Conservation (phyloP, 1,140 invertebrate species). For the Hycleus cichorii region DNA sequence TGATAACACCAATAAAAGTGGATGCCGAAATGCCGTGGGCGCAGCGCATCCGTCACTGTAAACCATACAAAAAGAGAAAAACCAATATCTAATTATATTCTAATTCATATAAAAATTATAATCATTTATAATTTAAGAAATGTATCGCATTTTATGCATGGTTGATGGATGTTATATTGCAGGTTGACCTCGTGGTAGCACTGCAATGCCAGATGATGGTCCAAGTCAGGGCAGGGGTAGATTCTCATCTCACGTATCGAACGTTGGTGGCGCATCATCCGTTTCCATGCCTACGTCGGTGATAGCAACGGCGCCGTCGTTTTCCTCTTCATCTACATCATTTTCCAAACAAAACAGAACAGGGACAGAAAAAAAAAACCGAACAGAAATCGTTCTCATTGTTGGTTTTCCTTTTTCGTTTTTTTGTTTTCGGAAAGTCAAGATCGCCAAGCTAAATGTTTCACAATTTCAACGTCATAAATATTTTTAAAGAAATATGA, state of each 20-base stretch:
- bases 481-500: too few relatives aligned
- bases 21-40: conserved; percentile 31
- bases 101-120: too few relatives aligned
- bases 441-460: too few relatives aligned
- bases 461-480: too few relatives aligned
- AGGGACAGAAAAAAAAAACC: not conserved
- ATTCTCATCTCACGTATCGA: conserved; percentile 22
- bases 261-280: conserved; percentile 23
- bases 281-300: conserved; percentile 16
- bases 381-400: not conserved
- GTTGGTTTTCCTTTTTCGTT: too few relatives aligned
- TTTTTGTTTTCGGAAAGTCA: too few relatives aligned
- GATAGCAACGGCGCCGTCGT: conserved; percentile 8
- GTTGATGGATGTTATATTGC: not conserved
- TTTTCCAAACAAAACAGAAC: not conserved
- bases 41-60: conserved; percentile 41
- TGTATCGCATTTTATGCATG: too few relatives aligned
- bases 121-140: too few relatives aligned
- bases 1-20: conserved; percentile 8
- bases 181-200: conserved; percentile 10
- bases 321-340: not conserved
- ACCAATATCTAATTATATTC: not conserved
- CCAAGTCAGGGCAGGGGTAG: conserved; percentile 18
- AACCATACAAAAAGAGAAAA: conserved; percentile 15
- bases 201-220: conserved; percentile 15